phyloP scores from a whole-genome alignment of 1,140 invertebrate genomes.

The Leptoteleia sp. region DNA sequence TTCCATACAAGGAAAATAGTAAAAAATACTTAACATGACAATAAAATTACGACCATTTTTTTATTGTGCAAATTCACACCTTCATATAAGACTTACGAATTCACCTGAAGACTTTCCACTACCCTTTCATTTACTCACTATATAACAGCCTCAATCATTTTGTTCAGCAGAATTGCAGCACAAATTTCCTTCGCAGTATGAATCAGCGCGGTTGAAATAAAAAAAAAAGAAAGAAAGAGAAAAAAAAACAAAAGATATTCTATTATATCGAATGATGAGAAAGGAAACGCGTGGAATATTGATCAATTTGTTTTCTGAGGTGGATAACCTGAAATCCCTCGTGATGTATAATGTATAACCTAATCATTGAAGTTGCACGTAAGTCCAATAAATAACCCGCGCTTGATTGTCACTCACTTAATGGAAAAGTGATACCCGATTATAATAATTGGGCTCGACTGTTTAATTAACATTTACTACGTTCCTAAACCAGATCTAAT shows the following conservation, averaged over 20 bases:
- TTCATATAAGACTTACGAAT: too few relatives aligned
- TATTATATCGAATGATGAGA: background rate
- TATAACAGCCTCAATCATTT: too few relatives aligned
- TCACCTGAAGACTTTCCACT: too few relatives aligned
- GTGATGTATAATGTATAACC: conserved; percentile 6
- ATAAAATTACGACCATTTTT: too few relatives aligned
- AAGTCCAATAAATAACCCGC: conserved; percentile 19
- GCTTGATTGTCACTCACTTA: conserved; percentile 19
- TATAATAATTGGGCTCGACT: conserved; percentile 29
- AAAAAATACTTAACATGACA: too few relatives aligned
- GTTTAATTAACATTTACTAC: conserved; percentile 26
- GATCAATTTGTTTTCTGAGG: background rate
- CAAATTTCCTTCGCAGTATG: too few relatives aligned
- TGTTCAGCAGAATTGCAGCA: too few relatives aligned
- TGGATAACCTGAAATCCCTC: background rate
- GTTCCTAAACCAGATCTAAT: conserved; percentile 24
- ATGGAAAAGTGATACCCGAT: conserved; percentile 43
- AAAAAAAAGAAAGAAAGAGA: too few relatives aligned
- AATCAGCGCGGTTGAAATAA: background rate
- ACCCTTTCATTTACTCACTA: too few relatives aligned
- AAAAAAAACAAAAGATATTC: too few relatives aligned
- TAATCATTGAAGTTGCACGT: conserved; percentile 4
- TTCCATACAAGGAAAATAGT: too few relatives aligned
- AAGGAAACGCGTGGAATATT: background rate
- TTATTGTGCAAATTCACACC: too few relatives aligned